phyloP scores from a whole-genome alignment of 2,797 vertebrate species.

The Mallotus villosus region DNA sequence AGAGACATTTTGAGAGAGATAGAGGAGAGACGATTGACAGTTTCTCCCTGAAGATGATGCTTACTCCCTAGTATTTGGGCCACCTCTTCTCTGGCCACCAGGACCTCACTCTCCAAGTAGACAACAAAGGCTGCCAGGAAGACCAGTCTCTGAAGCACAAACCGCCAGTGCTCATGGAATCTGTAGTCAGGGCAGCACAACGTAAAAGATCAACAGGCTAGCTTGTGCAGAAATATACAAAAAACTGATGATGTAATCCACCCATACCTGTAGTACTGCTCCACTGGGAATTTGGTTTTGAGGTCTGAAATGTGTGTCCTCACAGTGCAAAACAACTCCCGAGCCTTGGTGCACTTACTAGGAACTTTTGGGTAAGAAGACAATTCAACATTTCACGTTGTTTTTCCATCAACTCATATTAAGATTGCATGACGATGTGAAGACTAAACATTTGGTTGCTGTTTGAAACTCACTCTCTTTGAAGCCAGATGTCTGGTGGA shows the following conservation, averaged over 20 bases:
- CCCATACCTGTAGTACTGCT: constrained; percentile 93
- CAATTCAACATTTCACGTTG: background rate
- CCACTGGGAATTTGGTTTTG: constrained; percentile 92
- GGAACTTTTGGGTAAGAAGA: constrained; percentile 77
- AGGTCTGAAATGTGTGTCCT: constrained; percentile 85
- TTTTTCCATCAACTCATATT: background rate
- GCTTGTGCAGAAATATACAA: background rate
- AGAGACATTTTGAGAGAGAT: too few relatives aligned
- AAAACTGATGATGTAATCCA: too few relatives aligned
- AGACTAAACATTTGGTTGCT: background rate
- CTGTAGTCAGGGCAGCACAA: constrained; percentile 60
- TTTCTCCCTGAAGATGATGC: constrained; percentile 53
- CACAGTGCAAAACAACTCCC: constrained; percentile 87
- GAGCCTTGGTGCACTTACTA: constrained; percentile 87
- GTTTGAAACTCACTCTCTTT: constrained; percentile 86
- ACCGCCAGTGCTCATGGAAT: constrained; percentile 98
- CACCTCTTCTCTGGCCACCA: constrained; percentile 90
- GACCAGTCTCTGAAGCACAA: constrained; percentile 90
- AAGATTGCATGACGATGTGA: background rate
- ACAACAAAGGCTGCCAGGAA: constrained; percentile 92
- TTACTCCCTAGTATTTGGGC: constrained; percentile 92
- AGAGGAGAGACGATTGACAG: background rate
- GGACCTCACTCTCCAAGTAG: constrained; percentile 90
- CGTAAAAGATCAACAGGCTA: background rate
- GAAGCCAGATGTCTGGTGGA: constrained; percentile 92